Conservation (phyloP, 2,797 vertebrate species). For the Esox masquinongy region DNA sequence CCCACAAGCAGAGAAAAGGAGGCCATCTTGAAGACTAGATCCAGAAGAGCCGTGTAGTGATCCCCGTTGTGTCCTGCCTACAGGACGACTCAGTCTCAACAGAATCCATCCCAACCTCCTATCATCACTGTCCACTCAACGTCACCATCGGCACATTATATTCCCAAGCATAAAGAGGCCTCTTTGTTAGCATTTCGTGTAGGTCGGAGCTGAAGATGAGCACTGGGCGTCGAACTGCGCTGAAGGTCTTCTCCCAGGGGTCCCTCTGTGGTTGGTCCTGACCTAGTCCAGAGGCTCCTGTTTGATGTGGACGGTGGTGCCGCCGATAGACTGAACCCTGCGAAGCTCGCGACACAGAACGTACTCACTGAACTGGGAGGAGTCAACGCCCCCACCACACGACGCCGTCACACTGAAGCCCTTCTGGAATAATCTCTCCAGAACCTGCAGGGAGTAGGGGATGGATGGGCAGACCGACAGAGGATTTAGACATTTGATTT, state of each 20-base stretch:
- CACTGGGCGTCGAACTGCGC: not conserved
- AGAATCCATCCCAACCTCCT: not conserved
- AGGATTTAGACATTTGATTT: not conserved
- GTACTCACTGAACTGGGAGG: slow-evolving; percentile 92
- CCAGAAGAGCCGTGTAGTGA: too few relatives aligned
- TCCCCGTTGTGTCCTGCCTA: too few relatives aligned
- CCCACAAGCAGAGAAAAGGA: too few relatives aligned
- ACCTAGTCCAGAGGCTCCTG: slow-evolving; percentile 89
- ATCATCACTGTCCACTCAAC: not conserved
- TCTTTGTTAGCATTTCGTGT: not conserved
- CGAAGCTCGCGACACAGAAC: slow-evolving; percentile 83
- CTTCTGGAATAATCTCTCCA: slow-evolving; percentile 88
- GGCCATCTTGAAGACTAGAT: too few relatives aligned
- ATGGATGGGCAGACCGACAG: not conserved
- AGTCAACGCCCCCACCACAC: slow-evolving; percentile 88
- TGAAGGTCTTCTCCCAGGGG: not conserved
- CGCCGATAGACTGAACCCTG: slow-evolving; percentile 71
- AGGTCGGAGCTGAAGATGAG: not conserved
- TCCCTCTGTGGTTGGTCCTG: slow-evolving; percentile 11
- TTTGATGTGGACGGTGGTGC: slow-evolving; percentile 87
- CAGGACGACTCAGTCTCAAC: not conserved
- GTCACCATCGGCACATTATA: not conserved
- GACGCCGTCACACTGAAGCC: slow-evolving; percentile 85
- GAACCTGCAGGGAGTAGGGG: slow-evolving; percentile 74
- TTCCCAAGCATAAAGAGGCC: not conserved